phyloP scores from a whole-genome alignment of 2,797 vertebrate genomes.

The Pseudomugil gertrudae region DNA sequence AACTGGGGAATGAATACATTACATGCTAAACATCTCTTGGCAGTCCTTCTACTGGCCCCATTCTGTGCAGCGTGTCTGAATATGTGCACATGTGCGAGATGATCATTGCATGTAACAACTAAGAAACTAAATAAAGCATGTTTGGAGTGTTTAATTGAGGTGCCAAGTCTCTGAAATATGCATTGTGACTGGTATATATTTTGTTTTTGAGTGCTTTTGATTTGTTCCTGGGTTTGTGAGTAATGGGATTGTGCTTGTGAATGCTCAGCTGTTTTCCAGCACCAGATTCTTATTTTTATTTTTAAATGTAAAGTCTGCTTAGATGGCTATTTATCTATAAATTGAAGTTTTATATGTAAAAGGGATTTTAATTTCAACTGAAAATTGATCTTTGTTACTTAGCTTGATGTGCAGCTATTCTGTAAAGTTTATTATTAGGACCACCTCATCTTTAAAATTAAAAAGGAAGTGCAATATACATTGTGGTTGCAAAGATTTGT shows the following conservation, averaged over 20 bases:
- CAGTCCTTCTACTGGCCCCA: slow-evolving; percentile 53
- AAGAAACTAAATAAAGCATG: slow-evolving; percentile 52
- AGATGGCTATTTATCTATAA: background rate
- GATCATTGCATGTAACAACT: slow-evolving; percentile 14
- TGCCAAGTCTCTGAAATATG: slow-evolving; percentile 27
- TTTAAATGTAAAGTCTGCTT: background rate
- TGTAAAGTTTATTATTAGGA: background rate
- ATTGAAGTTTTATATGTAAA: background rate
- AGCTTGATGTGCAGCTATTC: slow-evolving; percentile 21
- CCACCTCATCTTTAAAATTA: slow-evolving; percentile 1
- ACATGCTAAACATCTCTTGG: slow-evolving; percentile 50
- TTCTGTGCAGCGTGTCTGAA: slow-evolving; percentile 50
- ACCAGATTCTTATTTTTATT: slow-evolving; percentile 15
- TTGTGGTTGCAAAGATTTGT: background rate
- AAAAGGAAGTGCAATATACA: background rate
- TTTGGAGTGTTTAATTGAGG: slow-evolving; percentile 29
- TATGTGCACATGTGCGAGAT: slow-evolving; percentile 21
- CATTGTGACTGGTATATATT: slow-evolving; percentile 13
- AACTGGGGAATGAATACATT: slow-evolving; percentile 27
- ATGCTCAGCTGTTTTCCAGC: background rate
- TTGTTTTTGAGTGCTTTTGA: slow-evolving; percentile 7
- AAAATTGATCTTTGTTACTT: slow-evolving; percentile 22
- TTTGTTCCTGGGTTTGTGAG: slow-evolving; percentile 4
- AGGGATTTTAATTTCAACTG: background rate
- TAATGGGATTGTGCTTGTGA: slow-evolving; percentile 1